These are phyloP conservation scores for Cantharis rustica DNA, from an alignment of 2,888 invertebrate species.

Conservation along the genomic window DNA sequence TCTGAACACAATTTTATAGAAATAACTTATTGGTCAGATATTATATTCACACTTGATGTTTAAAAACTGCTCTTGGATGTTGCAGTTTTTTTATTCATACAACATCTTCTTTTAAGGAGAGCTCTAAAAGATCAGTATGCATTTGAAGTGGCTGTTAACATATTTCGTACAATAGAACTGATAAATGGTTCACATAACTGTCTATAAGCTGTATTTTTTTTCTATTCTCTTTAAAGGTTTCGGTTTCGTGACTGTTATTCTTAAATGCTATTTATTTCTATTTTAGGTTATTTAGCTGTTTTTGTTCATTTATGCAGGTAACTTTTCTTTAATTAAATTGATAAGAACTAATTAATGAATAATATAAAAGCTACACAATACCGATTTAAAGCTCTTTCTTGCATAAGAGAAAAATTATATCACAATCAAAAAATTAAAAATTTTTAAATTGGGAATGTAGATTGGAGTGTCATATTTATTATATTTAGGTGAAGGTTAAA, in stretches of 20 bases:
- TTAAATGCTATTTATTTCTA: conserved; percentile 21
- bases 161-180: conserved; percentile 30
- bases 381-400: no score
- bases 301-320: neutral
- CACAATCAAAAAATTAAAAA: no score
- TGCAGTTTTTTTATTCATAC: neutral
- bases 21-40: neutral
- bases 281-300: neutral
- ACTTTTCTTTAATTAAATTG: no score
- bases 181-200: conserved; percentile 30
- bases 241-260: conserved; percentile 30
- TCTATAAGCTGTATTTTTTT: conserved; percentile 28
- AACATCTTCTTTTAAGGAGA: neutral
- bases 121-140: conserved; percentile 28
- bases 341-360: no score
- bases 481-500: no score
- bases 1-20: neutral
- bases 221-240: conserved; percentile 25
- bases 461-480: no score
- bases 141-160: conserved; percentile 29
- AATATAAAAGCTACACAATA: no score
- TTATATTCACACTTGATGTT: neutral
- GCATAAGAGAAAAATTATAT: no score
- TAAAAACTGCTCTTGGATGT: neutral
- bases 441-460: no score